Conservation (phyloP, 2,888 invertebrate species). For the Eupithecia insigniata region DNA sequence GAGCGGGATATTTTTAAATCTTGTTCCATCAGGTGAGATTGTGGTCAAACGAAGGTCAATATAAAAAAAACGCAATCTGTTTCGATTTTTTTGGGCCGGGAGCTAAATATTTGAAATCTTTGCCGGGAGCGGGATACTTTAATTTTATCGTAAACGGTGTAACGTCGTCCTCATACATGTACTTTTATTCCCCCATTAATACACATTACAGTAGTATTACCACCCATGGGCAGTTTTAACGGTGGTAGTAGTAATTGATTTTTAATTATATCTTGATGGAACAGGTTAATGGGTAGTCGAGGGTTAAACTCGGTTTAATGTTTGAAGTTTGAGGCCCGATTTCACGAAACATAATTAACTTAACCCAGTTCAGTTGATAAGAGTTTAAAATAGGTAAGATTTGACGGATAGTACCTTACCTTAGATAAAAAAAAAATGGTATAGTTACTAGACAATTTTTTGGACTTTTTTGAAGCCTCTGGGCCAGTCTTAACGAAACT, state of each 20-base stretch:
- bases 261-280: slow-evolving; percentile 40
- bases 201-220: slow-evolving; percentile 51
- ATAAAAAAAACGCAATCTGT: not conserved
- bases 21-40: no score
- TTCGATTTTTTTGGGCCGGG: not conserved
- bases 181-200: slow-evolving; percentile 64
- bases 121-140: not conserved
- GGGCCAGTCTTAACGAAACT: not conserved
- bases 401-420: no score
- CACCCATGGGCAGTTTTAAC: slow-evolving; percentile 31
- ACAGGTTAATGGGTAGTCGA: slow-evolving; percentile 18
- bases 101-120: no score
- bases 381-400: no score
- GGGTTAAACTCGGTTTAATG: slow-evolving; percentile 22
- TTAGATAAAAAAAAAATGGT: no score
- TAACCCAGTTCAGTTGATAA: not conserved
- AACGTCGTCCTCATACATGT: slow-evolving; percentile 45
- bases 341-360: not conserved
- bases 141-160: slow-evolving; percentile 46
- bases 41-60: no score
- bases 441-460: no score
- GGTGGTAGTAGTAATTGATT: slow-evolving; percentile 48
- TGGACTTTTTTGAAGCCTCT: not conserved
- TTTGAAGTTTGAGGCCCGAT: not conserved
- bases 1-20: no score